Percentiles rank a stretch among this genome's conserved stretches.
These are phyloP conservation scores for Thunnus albacares DNA, from an alignment of 2,797 vertebrate species.

Conservation along the genomic window DNA sequence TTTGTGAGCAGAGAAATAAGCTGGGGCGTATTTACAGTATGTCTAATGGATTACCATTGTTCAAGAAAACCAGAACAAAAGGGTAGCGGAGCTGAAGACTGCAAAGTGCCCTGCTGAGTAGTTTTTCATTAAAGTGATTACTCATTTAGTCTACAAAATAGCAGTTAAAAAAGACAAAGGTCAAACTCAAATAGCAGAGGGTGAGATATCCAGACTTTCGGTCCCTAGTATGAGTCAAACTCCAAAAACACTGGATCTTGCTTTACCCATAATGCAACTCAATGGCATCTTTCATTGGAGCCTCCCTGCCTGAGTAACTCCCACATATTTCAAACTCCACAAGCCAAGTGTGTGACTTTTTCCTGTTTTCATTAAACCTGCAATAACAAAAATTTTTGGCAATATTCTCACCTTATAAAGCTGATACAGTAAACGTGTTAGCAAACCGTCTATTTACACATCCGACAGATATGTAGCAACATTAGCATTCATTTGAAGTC, in stretches of 20 bases:
- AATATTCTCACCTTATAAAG: too few relatives aligned
- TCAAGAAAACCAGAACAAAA: slow-evolving; percentile 4
- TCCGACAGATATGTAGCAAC: too few relatives aligned
- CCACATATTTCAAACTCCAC: too few relatives aligned
- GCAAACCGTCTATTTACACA: too few relatives aligned
- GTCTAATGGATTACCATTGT: slow-evolving; percentile 1
- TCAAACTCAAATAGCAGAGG: neutral
- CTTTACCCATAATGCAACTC: too few relatives aligned
- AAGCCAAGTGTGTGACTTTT: too few relatives aligned
- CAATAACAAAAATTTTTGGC: too few relatives aligned
- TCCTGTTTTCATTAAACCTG: too few relatives aligned
- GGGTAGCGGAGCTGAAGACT: neutral
- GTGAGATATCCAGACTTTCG: neutral
- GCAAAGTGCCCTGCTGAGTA: neutral
- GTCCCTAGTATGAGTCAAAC: neutral
- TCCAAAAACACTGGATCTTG: neutral
- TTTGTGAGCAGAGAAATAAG: neutral
- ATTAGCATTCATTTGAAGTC: too few relatives aligned
- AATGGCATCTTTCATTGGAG: too few relatives aligned
- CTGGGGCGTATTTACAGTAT: neutral
- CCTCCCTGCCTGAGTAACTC: too few relatives aligned
- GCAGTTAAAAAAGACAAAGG: neutral
- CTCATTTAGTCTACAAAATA: neutral
- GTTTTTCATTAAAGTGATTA: neutral
- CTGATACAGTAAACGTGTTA: too few relatives aligned